Evolutionary conservation across 2,888 invertebrate species (phyloP).

Genomic region (Lithophane ornitopus): DNA sequence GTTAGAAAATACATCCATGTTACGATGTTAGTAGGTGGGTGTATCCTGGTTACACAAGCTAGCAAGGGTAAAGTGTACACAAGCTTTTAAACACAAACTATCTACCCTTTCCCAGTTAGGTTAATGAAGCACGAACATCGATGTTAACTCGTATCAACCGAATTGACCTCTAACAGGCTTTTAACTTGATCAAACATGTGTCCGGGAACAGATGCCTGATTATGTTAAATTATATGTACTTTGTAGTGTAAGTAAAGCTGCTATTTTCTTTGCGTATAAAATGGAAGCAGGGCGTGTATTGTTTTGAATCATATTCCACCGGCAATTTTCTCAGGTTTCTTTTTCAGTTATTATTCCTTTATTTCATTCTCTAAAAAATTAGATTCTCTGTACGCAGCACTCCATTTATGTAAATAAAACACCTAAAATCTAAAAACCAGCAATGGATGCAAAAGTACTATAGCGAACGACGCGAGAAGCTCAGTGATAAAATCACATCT

Average conservation of each 20-base stretch:
- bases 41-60: not conserved
- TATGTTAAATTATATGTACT: constrained; percentile 50
- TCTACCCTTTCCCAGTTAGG: constrained; percentile 3
- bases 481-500: too few relatives aligned
- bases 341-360: too few relatives aligned
- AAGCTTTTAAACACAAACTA: constrained; percentile 16
- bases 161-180: constrained; percentile 68
- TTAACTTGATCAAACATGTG: constrained; percentile 76
- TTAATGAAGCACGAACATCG: constrained; percentile 54
- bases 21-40: not conserved
- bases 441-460: too few relatives aligned
- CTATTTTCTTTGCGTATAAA: constrained; percentile 13
- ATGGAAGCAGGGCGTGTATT: too few relatives aligned
- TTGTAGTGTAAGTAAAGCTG: constrained; percentile 15
- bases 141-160: constrained; percentile 57
- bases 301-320: too few relatives aligned
- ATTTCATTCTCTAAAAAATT: too few relatives aligned
- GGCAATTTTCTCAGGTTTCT: too few relatives aligned
- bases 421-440: too few relatives aligned
- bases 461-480: too few relatives aligned
- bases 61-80: not conserved
- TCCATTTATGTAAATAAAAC: too few relatives aligned
- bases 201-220: constrained; percentile 61
- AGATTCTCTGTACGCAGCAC: too few relatives aligned
- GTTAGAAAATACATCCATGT: not conserved